Base-by-base conservation (phyloP, 2,797 vertebrate genomes). In the Aldrovandia affinis region DNA sequence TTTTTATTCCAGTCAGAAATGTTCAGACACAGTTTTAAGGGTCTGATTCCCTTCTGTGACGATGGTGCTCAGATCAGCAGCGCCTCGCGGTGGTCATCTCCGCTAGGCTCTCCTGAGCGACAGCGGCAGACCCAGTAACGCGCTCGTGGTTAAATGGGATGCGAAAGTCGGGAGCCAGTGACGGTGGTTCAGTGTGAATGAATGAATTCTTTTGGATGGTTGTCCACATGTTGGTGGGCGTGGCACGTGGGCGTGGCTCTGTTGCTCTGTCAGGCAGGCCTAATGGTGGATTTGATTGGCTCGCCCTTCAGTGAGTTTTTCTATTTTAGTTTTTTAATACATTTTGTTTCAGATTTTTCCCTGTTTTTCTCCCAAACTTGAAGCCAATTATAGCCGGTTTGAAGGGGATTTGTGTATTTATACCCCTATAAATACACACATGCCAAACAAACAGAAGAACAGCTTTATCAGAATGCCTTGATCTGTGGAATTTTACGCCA, bases 11-110 rank as follows among this genome's bases (percentile, higher is more conserved):
- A 75, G 86, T 87, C 47, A 82, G 84, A 82, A 87, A 85, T 81
- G 81, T 55, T 25, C 36, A 75, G 39, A 36, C 70, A 42, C 57
- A 70, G 87, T 86, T 89, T 77, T 92, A 90, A 92, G 88, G 84
- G 88, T 92, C 89, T 92, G 90, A 92, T 92, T 94, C 88, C 86
- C 87, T 88, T 22, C 90, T 93, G 91, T 93, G 93, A 90, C 88
- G 89, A 89, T n/a, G 88, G 57, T 87, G 89, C 89, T 86, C 86
- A 88, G 93, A 90, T 95, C 92, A 92, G 92, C 91, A 89, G 92
- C 92, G 88, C 91, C 91, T 93, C 81, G 57, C 90, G 92, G 93
- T 94, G 93, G 94, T 94, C 93, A 92, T 92, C 92, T 93, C 91
- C 89, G 89, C 89, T 85, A 90, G 91, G 91, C 92, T 92, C 92